phyloP scores from a whole-genome alignment of 2,113 vertebrate species.

The Hemiprocne comata region DNA sequence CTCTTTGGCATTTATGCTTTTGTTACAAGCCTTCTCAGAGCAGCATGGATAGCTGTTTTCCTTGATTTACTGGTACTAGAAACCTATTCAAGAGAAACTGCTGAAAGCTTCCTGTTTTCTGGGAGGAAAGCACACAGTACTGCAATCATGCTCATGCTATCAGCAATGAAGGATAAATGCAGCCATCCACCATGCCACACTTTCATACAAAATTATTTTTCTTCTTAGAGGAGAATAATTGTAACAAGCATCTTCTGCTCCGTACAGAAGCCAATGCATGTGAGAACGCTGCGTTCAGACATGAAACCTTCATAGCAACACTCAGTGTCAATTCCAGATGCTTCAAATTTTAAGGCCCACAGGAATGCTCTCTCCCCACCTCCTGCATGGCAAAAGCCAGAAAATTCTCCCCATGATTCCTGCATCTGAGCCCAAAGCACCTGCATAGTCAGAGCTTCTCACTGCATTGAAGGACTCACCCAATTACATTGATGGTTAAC shows the following conservation, averaged over 20 bases:
- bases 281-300: background rate
- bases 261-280: background rate
- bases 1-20: background rate
- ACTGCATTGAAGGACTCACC: rapidly evolving
- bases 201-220: background rate
- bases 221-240: background rate
- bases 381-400: background rate
- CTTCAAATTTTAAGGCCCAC: background rate
- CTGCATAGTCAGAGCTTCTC: background rate
- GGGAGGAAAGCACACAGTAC: background rate
- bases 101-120: background rate
- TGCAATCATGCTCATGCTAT: background rate
- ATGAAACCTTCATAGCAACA: background rate
- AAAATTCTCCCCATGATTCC: background rate
- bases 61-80: background rate
- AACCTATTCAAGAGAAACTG: background rate
- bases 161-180: background rate
- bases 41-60: background rate
- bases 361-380: background rate
- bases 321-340: background rate
- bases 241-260: background rate
- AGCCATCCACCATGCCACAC: background rate
- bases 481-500: background rate
- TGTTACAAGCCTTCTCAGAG: background rate
- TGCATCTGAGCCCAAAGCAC: background rate